Conservation (phyloP, 1,140 invertebrate genomes). For the Drosophila tristis region DNA sequence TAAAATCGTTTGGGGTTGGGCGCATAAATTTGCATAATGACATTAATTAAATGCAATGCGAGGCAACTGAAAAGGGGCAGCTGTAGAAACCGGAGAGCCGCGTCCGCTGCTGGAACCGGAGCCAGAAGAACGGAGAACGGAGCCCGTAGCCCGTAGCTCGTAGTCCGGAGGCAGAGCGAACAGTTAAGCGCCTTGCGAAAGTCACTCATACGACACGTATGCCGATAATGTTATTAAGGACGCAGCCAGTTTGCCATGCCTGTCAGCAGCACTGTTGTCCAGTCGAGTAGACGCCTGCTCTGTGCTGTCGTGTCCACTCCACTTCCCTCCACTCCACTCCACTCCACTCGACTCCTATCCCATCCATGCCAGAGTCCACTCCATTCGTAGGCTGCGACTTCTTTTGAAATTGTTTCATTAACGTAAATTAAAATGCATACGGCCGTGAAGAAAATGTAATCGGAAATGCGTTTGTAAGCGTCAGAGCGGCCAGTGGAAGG, state of each 20-base stretch:
- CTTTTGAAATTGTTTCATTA: slow-evolving; percentile 75
- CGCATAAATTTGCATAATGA: slow-evolving; percentile 79
- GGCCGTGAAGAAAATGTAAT: slow-evolving; percentile 71
- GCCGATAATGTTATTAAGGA: slow-evolving; percentile 75
- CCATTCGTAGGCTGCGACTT: slow-evolving; percentile 1
- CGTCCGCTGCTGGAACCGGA: background rate
- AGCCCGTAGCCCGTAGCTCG: background rate
- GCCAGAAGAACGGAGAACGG: no score
- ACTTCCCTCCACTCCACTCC: no score
- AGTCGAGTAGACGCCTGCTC: background rate
- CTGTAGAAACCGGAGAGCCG: slow-evolving; percentile 5
- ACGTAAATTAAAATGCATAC: slow-evolving; percentile 77
- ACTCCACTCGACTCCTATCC: no score
- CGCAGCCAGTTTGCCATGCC: slow-evolving; percentile 40
- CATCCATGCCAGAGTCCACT: background rate
- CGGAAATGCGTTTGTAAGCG: slow-evolving; percentile 72
- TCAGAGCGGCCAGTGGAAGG: slow-evolving; percentile 38
- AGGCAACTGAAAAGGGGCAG: slow-evolving; percentile 29
- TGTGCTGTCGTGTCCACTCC: no score
- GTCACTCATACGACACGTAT: slow-evolving; percentile 71
- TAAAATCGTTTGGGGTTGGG: slow-evolving; percentile 51
- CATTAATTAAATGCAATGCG: slow-evolving; percentile 75
- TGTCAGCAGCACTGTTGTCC: slow-evolving; percentile 32
- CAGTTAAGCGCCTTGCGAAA: slow-evolving; percentile 44
- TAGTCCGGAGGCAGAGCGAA: background rate